Percentiles rank a stretch among this genome's conserved stretches.
Evolutionary conservation across 2,113 vertebrate genomes (phyloP).

Genomic region (Corynorhinus townsendii): DNA sequence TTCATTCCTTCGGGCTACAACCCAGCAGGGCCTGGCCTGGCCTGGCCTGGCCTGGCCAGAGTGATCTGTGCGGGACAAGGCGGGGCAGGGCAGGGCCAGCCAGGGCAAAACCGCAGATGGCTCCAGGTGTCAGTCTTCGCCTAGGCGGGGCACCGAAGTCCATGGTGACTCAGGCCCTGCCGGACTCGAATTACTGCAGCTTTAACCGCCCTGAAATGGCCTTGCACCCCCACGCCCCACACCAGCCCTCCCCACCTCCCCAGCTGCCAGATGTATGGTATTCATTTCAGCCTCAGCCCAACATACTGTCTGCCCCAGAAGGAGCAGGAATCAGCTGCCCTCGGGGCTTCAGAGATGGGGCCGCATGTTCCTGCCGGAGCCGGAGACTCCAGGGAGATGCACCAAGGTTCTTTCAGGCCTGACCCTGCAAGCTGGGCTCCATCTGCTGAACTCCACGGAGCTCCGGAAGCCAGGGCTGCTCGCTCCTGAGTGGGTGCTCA

Average conservation of each 20-base stretch:
- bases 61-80: neutral
- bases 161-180: conserved; percentile 36
- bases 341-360: neutral
- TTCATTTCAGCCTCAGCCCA: neutral
- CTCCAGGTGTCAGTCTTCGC: conserved; percentile 33
- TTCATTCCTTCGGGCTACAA: neutral
- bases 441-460: neutral
- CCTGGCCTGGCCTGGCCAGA: neutral
- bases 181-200: neutral
- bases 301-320: neutral
- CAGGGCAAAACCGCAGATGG: conserved; percentile 20
- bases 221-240: neutral
- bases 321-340: neutral
- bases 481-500: accelerated
- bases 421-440: neutral
- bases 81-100: neutral
- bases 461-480: neutral
- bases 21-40: neutral
- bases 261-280: neutral
- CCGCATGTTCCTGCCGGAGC: neutral
- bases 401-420: neutral
- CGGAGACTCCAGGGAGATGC: neutral
- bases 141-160: neutral
- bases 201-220: conserved; percentile 16
- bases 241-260: neutral